Percentiles rank a stretch among this genome's conserved stretches.
Evolutionary conservation across 2,888 invertebrate genomes (phyloP).

Genomic region (Acheta domesticus): DNA sequence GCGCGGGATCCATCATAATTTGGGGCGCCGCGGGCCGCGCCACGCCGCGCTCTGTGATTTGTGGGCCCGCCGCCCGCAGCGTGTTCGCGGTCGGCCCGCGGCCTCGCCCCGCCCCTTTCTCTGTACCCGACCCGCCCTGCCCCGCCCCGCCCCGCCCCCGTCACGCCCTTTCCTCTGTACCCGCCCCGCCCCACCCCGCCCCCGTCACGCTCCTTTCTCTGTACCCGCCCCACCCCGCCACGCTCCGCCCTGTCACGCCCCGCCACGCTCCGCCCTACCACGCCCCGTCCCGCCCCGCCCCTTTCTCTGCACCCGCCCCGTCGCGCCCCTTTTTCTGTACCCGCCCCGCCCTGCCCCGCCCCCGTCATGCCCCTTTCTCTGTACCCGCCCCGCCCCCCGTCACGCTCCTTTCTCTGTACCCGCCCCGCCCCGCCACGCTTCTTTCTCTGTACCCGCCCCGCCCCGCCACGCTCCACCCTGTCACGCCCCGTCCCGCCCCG

Average conservation of each 20-base stretch:
- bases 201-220: no score
- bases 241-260: neutral
- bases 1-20: conserved; percentile 18
- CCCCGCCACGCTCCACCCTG: no score
- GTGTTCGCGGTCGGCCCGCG: neutral
- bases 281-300: neutral
- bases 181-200: neutral
- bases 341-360: neutral
- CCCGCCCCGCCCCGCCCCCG: neutral
- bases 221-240: neutral
- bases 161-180: neutral
- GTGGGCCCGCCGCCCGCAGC: neutral
- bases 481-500: neutral
- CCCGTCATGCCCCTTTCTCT: neutral
- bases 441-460: no score
- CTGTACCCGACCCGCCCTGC: neutral
- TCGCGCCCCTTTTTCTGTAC: no score
- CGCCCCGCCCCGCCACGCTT: neutral
- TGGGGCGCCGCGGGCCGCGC: neutral
- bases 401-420: no score
- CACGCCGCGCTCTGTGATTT: neutral
- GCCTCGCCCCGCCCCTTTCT: neutral
- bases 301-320: neutral
- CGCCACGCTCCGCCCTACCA: neutral
- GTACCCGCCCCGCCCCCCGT: neutral